Conservation (phyloP, 2,113 vertebrate genomes). For the Damaliscus lunatus region DNA sequence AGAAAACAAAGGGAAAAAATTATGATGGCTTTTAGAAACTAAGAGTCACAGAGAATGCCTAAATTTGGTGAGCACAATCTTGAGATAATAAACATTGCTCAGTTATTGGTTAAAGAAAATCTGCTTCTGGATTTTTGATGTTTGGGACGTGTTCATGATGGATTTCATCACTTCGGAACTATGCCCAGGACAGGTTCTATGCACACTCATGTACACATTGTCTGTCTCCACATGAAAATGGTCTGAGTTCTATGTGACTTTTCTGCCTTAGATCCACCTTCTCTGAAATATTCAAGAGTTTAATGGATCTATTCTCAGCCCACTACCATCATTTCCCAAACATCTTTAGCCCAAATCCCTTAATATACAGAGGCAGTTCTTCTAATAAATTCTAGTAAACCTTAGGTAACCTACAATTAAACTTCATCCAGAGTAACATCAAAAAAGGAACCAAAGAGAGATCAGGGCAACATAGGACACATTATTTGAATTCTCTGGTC, state of each 20-base stretch:
- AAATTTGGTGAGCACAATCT: neutral
- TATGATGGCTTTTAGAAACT: neutral
- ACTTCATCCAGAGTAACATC: neutral
- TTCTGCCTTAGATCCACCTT: neutral
- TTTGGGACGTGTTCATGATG: neutral
- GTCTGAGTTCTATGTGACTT: neutral
- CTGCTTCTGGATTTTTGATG: neutral
- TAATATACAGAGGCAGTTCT: neutral
- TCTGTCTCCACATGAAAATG: neutral
- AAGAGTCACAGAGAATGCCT: neutral
- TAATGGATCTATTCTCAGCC: neutral
- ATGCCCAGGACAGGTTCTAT: neutral
- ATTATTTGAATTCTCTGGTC: neutral
- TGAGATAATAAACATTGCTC: neutral
- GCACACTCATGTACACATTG: neutral
- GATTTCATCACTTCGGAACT: neutral
- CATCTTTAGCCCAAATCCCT: neutral
- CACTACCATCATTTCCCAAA: neutral
- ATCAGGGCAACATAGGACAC: neutral
- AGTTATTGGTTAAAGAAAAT: neutral
- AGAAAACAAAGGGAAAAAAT: conserved; percentile 17
- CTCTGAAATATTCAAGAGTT: neutral
- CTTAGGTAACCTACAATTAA: neutral
- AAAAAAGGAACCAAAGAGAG: neutral
- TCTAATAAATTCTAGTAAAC: neutral